phyloP scores from a whole-genome alignment of 2,888 invertebrate species.

The Drosophila prostipennis region DNA sequence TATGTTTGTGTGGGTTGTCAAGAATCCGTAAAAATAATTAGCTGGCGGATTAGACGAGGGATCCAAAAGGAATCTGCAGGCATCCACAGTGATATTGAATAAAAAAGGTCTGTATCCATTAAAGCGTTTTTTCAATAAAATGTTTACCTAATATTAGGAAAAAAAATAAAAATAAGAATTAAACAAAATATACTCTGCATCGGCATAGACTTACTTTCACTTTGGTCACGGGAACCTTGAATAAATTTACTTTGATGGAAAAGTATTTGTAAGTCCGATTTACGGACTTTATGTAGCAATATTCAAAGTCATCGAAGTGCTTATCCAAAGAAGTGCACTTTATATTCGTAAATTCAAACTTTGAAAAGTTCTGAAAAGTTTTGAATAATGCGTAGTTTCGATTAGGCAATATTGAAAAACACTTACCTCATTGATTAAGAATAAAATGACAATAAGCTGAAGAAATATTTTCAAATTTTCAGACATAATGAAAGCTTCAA shows the following conservation, averaged over 20 bases:
- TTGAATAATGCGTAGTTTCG: no score
- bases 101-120: no score
- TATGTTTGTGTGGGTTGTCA: neutral
- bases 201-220: neutral
- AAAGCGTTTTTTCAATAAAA: no score
- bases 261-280: neutral
- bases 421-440: no score
- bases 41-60: neutral
- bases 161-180: no score
- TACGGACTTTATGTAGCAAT: neutral
- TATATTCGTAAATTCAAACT: neutral
- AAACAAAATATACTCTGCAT: no score
- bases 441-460: neutral
- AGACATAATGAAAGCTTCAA: neutral
- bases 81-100: neutral
- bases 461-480: neutral
- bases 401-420: no score
- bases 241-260: neutral
- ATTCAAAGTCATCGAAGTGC: neutral
- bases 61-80: neutral
- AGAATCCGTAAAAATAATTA: neutral
- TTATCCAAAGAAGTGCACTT: neutral
- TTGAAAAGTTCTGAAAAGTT: neutral
- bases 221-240: neutral
- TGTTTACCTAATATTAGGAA: no score